Evolutionary conservation across 2,888 invertebrate genomes (phyloP).

Genomic region (Microdon myrmicae): DNA sequence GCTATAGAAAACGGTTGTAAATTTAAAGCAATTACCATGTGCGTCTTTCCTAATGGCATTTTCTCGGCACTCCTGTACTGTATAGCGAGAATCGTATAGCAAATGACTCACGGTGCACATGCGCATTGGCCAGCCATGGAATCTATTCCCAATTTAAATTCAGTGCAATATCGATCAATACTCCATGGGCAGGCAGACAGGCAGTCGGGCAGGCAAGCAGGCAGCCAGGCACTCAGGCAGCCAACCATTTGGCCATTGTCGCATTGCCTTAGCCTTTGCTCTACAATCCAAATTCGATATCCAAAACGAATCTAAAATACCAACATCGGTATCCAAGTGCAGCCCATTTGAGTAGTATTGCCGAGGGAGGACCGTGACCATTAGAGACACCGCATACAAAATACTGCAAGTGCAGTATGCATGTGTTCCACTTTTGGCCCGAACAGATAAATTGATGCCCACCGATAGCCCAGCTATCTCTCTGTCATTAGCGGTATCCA

Average conservation of each 20-base stretch:
- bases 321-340: constrained; percentile 22
- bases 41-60: constrained; percentile 47
- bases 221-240: too few species aligned
- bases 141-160: constrained; percentile 35
- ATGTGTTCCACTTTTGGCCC: constrained; percentile 40
- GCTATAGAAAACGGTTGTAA: constrained; percentile 46
- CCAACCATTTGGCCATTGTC: constrained; percentile 7
- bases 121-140: constrained; percentile 34
- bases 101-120: constrained; percentile 39
- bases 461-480: constrained; percentile 21
- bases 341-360: constrained; percentile 32
- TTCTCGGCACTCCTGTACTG: constrained; percentile 36
- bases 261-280: background rate
- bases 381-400: constrained; percentile 31
- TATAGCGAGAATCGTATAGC: constrained; percentile 8
- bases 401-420: constrained; percentile 10
- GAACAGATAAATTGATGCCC: constrained; percentile 46
- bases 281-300: constrained; percentile 25
- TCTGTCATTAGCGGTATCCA: constrained; percentile 4
- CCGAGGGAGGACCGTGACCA: constrained; percentile 36
- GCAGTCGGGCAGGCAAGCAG: too few species aligned
- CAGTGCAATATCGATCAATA: constrained; percentile 51
- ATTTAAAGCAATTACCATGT: constrained; percentile 50
- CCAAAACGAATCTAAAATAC: constrained; percentile 41
- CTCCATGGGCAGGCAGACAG: constrained; percentile 27